Percentiles rank a stretch among this genome's conserved stretches.
Conservation (phyloP, 2,888 invertebrate genomes). For the Drosophila differens region DNA sequence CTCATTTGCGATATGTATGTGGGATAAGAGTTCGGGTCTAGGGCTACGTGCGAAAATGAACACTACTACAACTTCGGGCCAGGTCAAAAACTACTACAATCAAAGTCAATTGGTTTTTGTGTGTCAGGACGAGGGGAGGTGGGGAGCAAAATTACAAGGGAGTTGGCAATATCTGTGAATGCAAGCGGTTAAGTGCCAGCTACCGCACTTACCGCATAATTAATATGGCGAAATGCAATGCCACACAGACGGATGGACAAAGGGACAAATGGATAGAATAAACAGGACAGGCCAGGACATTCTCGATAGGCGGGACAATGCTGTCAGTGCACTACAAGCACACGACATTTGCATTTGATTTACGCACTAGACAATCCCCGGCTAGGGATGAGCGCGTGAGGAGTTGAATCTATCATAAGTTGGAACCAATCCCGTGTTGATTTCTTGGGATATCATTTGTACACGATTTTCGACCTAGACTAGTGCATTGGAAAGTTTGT, state of each 20-base stretch:
- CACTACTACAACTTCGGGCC: slow-evolving; percentile 63
- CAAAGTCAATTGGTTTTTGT: slow-evolving; percentile 59
- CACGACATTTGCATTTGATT: slow-evolving; percentile 77
- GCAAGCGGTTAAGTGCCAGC: slow-evolving; percentile 61
- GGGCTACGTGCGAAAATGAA: slow-evolving; percentile 73
- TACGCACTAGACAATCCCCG: slow-evolving; percentile 61
- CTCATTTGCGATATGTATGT: slow-evolving; percentile 70
- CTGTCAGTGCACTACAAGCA: slow-evolving; percentile 73
- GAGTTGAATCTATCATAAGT: background rate
- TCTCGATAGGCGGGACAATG: slow-evolving; percentile 44
- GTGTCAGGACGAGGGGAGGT: background rate
- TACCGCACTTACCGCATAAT: slow-evolving; percentile 69
- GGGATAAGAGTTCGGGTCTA: slow-evolving; percentile 45
- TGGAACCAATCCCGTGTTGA: background rate
- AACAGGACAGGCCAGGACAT: slow-evolving; percentile 33
- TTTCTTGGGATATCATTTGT: background rate
- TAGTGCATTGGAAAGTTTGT: too few species aligned
- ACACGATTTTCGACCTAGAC: background rate
- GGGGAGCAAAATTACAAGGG: background rate
- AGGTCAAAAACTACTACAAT: slow-evolving; percentile 63
- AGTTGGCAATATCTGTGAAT: slow-evolving; percentile 16
- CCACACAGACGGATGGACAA: slow-evolving; percentile 24
- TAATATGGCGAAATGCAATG: slow-evolving; percentile 74
- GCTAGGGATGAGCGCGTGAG: slow-evolving; percentile 39
- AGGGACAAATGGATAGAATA: slow-evolving; percentile 32